Evolutionary conservation across 2,797 vertebrate species (phyloP), one percentile per base, ranked within the genome.

Genomic region (Nyctalus aviator): DNA sequence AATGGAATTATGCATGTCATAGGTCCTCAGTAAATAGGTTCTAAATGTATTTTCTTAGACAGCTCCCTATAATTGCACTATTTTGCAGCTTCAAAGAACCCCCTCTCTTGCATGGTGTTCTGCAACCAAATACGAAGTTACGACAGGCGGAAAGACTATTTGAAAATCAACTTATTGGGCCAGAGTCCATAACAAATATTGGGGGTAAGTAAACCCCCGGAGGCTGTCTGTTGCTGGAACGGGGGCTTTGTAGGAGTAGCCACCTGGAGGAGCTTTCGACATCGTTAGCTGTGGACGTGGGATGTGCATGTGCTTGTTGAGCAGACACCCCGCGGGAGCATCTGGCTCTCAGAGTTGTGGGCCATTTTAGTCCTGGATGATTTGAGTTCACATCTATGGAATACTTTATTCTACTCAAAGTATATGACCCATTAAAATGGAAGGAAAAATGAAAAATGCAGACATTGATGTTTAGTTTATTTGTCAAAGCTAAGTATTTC

Each of bases 121-220:
- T 99, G 90, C 98, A 99, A 90, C 98, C 99, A n/a, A 99, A 99
- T 95, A 96, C 97, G 73, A 98, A 99, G 96, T 98, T 99, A 59
- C 97, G 98, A 11, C 98, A 99, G 95, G 99, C 99, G 6, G 98
- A 99, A 96, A 98, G 99, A 57, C 96, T 99, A 32, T 99, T 98
- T 97, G 99, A 99, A 93, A 99, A 99, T 93, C 98, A 99, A 66
- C 96, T 99, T 84, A 13, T 97, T 0, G 99, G 99, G 41, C 99
- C 99, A 1, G 99, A 99, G 96, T 99, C 99, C 84, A 98, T 99
- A 96, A 98, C 97, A 94, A 98, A 98, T 97, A 98, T 99, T 15
- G 99, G 98, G 76, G 99, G 99, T 99, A 98, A 98, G 98, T 97
- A 95, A 83, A 95, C 50, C 37, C 23, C 18, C n/a, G 46, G 75